Percentiles rank a stretch among this genome's conserved stretches.
These are phyloP conservation scores for Psettodes erumei DNA, from an alignment of 2,113 vertebrate genomes.

Conservation along the genomic window DNA sequence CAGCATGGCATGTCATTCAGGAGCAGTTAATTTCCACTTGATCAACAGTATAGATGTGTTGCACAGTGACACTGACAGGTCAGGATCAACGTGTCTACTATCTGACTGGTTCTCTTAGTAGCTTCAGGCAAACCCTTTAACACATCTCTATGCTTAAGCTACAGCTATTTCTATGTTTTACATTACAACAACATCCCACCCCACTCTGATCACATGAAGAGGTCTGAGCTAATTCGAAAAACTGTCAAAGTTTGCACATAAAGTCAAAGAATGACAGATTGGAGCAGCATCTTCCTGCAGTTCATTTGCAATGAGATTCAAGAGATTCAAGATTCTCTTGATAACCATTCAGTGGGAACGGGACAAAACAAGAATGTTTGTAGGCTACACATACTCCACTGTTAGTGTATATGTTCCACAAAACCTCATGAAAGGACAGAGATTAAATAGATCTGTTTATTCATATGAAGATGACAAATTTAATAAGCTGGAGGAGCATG, in stretches of 20 bases:
- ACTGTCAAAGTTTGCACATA: conserved; percentile 66
- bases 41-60: conserved; percentile 76
- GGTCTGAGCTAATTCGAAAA: conserved; percentile 56
- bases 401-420: conserved; percentile 48
- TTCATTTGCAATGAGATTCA: conserved; percentile 75
- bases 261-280: conserved; percentile 64
- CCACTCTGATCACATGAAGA: conserved; percentile 13
- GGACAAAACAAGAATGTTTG: conserved; percentile 60
- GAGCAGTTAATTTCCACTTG: conserved; percentile 82
- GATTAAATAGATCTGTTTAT: conserved; percentile 81
- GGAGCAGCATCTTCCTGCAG: conserved; percentile 29
- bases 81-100: conserved; percentile 38
- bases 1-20: conserved; percentile 81
- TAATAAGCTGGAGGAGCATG: conserved; percentile 63
- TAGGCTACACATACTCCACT: conserved; percentile 45
- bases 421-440: conserved; percentile 66
- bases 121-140: conserved; percentile 33
- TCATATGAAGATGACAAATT: conserved; percentile 84
- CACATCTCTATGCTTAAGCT: conserved; percentile 8
- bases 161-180: conserved; percentile 38
- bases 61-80: conserved; percentile 55
- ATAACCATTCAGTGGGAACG: conserved; percentile 64
- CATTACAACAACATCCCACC: neutral
- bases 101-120: conserved; percentile 5
- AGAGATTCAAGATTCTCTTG: conserved; percentile 62